Percentiles rank a stretch among this genome's conserved stretches.
Conservation (phyloP, 1,140 invertebrate species). For the Cataglyphis hispanica region DNA sequence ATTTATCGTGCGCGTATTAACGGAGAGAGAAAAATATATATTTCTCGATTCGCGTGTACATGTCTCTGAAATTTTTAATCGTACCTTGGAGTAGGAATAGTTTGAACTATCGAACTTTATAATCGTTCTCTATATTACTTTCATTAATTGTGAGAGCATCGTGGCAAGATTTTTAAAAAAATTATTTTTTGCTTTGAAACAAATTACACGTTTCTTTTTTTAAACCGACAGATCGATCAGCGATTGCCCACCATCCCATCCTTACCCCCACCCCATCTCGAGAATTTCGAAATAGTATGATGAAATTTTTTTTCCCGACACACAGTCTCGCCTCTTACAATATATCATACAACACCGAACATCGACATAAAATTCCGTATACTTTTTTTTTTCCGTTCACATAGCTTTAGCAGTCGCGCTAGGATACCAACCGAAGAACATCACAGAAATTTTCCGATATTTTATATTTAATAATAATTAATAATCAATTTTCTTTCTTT, state of each 20-base stretch:
- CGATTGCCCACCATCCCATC: slow-evolving; percentile 39
- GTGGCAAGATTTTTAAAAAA: background rate
- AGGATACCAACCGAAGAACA: slow-evolving; percentile 85
- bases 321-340: slow-evolving; percentile 70
- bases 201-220: background rate
- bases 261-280: slow-evolving; percentile 33
- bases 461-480: slow-evolving; percentile 66
- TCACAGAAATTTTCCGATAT: slow-evolving; percentile 86
- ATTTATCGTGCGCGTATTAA: background rate
- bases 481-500: slow-evolving; percentile 64
- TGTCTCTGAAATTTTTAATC: slow-evolving; percentile 56
- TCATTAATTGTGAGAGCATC: slow-evolving; percentile 24
- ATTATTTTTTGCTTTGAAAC: background rate
- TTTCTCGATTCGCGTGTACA: slow-evolving; percentile 75
- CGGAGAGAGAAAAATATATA: slow-evolving; percentile 26
- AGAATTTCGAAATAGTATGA: slow-evolving; percentile 47
- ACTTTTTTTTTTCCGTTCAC: slow-evolving; percentile 74
- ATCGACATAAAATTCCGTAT: slow-evolving; percentile 82
- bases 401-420: slow-evolving; percentile 76
- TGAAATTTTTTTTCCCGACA: slow-evolving; percentile 60
- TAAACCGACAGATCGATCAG: slow-evolving; percentile 39
- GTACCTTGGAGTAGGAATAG: too few species aligned
- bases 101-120: slow-evolving; percentile 10
- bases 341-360: slow-evolving; percentile 82
- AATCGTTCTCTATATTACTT: background rate